A percentile compares a stretch with the other conserved stretches of the same genome.
These are phyloP conservation scores for Phyllostomus discolor DNA, from an alignment of 2,113 vertebrate genomes.

Conservation along the genomic window DNA sequence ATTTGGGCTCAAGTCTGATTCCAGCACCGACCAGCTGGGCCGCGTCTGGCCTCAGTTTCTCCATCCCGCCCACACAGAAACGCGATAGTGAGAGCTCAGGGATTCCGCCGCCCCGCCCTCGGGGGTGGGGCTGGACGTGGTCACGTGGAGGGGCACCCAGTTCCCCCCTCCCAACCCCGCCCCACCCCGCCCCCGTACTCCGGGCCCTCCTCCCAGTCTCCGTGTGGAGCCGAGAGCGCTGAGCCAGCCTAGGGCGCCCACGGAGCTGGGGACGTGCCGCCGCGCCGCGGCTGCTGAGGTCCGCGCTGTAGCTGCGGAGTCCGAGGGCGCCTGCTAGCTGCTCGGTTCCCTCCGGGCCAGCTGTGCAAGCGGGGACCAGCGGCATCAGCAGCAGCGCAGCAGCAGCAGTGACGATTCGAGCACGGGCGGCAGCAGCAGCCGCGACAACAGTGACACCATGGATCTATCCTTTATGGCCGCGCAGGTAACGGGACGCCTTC, in stretches of 20 bases:
- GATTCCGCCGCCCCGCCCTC: background rate
- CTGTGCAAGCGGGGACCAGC: background rate
- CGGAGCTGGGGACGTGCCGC: background rate
- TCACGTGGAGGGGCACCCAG: constrained; percentile 27
- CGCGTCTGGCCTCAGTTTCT: background rate
- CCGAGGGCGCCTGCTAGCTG: constrained; percentile 4
- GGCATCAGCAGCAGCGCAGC: background rate
- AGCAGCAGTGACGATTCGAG: constrained; percentile 17
- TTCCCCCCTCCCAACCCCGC: background rate
- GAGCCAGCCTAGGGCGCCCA: rapidly evolving
- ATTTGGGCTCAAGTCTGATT: background rate
- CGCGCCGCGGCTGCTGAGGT: constrained; percentile 30
- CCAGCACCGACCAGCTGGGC: background rate
- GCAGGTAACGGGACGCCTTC: constrained; percentile 83
- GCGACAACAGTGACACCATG: constrained; percentile 81
- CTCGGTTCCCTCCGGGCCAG: background rate
- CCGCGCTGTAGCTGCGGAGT: constrained; percentile 16
- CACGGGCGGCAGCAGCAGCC: constrained; percentile 31
- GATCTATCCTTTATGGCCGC: constrained; percentile 97
- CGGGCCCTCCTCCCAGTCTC: background rate
- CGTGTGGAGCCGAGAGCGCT: rapidly evolving
- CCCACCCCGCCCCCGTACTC: background rate
- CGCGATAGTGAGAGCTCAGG: rapidly evolving
- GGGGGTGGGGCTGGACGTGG: background rate
- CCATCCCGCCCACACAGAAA: rapidly evolving